Evolutionary conservation across 2,888 invertebrate species (phyloP), one percentile per base, ranked within the genome.

Genomic region (Lithophane leautieri): DNA sequence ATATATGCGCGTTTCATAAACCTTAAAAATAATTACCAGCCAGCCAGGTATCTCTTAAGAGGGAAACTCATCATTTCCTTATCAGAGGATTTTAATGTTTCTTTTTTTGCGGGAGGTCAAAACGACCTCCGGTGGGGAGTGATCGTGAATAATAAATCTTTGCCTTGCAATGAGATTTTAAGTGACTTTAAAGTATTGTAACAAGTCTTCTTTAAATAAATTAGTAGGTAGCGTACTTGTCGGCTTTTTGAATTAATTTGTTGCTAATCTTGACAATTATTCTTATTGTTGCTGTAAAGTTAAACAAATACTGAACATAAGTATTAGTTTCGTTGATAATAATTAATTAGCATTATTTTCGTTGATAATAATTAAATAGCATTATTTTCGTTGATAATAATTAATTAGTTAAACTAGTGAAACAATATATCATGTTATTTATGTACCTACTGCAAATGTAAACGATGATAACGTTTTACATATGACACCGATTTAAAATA

Each of bases 91-190:
- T 73, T 80, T 73, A 60, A 69, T 79, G 72, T 25, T 76, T 80
- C 19, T 69, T 80, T 81, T 83, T 84, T 77, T 44, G 70, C 73
- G n/a, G 62, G 69, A 83, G 86, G 86, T 83, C 83, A 76, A 70
- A 84, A 72, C 79, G 79, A 76, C 76, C 76, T 83, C 79, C 66
- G 76, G 56, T 76, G 76, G 83, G 25, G 79, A 78, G 56, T 61
- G 79, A 78, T 87, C 81, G 84, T 87, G 86, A 85, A 88, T 89
- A 80, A 84, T 88, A 86, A 85, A 80, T 82, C 78, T 84, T 86
- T 81, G 70, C 83, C 82, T 86, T 83, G 84, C 86, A 79, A 78
- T 73, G 62, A 65, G 73, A 81, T 82, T 86, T 86, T 81, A 83
- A 82, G 78, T 50, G 72, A 77, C 79, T 73, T 80, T 84, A 66